A percentile compares a stretch with the other conserved stretches of the same genome.
Conservation (phyloP, 2,888 invertebrate genomes). For the Epirrita christyi region DNA sequence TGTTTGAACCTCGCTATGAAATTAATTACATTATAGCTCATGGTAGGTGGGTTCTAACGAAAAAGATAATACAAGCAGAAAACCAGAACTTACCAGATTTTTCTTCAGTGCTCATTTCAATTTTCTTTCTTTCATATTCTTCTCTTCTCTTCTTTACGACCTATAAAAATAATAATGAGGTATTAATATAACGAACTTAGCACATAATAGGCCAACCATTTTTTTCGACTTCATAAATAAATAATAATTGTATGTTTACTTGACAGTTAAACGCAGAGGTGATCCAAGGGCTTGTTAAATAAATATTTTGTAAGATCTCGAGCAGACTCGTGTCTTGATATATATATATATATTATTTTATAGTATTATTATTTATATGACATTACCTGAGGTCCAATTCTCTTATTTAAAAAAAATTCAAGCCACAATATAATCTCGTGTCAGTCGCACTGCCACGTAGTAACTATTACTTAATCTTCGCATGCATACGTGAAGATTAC, state of each 20-base stretch:
- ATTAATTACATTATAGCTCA: too few relatives aligned
- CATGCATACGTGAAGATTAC: too few relatives aligned
- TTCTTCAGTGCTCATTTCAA: slow-evolving; percentile 32
- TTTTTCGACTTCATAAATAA: background rate
- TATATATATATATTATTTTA: background rate
- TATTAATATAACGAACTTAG: background rate
- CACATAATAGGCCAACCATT: background rate
- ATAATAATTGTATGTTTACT: slow-evolving; percentile 1
- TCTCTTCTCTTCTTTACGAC: slow-evolving; percentile 66
- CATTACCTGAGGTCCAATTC: slow-evolving; percentile 20
- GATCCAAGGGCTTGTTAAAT: slow-evolving; percentile 6
- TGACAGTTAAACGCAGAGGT: background rate
- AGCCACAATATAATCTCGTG: too few relatives aligned
- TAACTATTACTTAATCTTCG: too few relatives aligned
- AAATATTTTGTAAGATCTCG: slow-evolving; percentile 9
- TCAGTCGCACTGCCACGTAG: too few relatives aligned
- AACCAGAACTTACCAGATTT: slow-evolving; percentile 42
- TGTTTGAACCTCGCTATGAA: too few relatives aligned
- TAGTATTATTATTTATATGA: background rate
- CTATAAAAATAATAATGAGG: slow-evolving; percentile 40
- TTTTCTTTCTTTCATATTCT: slow-evolving; percentile 59
- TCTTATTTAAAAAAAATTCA: too few relatives aligned
- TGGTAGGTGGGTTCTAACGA: too few relatives aligned
- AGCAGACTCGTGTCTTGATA: too few relatives aligned
- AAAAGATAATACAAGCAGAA: too few relatives aligned